Base-by-base conservation (phyloP, 2,888 invertebrate genomes). In the Osmoderma eremita region DNA sequence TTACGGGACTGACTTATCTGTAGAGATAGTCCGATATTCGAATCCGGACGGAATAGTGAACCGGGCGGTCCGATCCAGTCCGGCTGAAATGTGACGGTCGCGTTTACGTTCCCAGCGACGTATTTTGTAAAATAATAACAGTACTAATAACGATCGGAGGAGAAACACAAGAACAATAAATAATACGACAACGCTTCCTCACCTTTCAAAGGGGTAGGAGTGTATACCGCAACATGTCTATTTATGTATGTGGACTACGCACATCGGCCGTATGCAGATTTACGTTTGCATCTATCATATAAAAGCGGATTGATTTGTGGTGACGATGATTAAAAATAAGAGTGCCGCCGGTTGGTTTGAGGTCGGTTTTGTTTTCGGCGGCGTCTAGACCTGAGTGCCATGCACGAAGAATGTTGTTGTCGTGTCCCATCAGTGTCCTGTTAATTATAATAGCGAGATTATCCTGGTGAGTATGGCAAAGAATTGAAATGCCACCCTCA, bases 371-470 rank as follows among this genome's bases (percentile, higher is more conserved):
- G 12, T 62, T 54, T 65, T 53, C 53, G 51, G 42, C 42, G 53
- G 50, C 18, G 53, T 62, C 54, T 62, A 51, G 49, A 36, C 50
- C 38, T 62, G 62, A 67, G 71, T 73, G 73, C 72, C 56, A 71
- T 70, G 72, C 70, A 54, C 68, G 67, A 69, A 73, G 70, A 71
- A 73, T 73, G 73, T 65, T 68, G 68, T 68, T 68, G 18, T 50
- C 49, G 50, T 50, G 58, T 42, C 65, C 53, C 50, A 58, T 68
- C 51, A 49, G 61, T 58, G 41, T 68, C 61, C 51, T 65, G 64
- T 50, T 68, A 56, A 58, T 64, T 12, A 17, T 48, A 22, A 13
- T 67, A 56, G 56, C 65, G 42, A 45, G 45, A 50, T 58, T 68
- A 45, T 36, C 64, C 61, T 68, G 68, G 68, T 68, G 39, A 68